These are phyloP conservation scores for Tortricodes alternella DNA, from an alignment of 2,888 invertebrate genomes.

Conservation along the genomic window DNA sequence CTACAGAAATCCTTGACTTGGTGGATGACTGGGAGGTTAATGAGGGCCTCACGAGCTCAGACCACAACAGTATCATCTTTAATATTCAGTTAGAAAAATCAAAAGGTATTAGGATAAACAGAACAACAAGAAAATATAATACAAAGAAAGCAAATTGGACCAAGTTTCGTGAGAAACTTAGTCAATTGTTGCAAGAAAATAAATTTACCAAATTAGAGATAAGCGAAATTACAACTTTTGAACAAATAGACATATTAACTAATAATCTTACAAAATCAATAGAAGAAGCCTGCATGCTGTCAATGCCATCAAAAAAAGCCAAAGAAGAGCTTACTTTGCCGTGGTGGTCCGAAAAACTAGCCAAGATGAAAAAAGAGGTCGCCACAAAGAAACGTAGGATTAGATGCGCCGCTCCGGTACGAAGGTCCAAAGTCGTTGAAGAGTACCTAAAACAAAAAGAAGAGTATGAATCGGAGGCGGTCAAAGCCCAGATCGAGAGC, in stretches of 20 bases:
- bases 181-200: not conserved
- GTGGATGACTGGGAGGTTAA: conserved; percentile 3
- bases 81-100: not conserved
- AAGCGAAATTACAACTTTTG: not conserved
- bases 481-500: conserved; percentile 6
- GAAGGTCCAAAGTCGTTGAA: conserved; percentile 8
- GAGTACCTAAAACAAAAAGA: conserved; percentile 26
- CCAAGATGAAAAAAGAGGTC: conserved; percentile 17
- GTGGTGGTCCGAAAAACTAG: conserved; percentile 33
- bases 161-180: conserved; percentile 14
- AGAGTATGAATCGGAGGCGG: not conserved
- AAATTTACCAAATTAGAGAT: not conserved
- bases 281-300: conserved; percentile 2
- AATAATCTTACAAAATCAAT: conserved; percentile 2
- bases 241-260: not conserved
- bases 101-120: not conserved
- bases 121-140: conserved; percentile 5
- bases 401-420: not conserved
- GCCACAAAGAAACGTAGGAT: conserved; percentile 12
- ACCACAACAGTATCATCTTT: conserved; percentile 19
- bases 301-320: conserved; percentile 24
- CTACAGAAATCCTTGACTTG: not conserved
- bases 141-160: conserved; percentile 18
- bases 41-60: conserved; percentile 1
- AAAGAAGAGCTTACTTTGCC: conserved; percentile 18